These are phyloP conservation scores for Holothuria leucospilota DNA, from an alignment of 53 echinoderm and acorn worm genomes.

Conservation along the genomic window DNA sequence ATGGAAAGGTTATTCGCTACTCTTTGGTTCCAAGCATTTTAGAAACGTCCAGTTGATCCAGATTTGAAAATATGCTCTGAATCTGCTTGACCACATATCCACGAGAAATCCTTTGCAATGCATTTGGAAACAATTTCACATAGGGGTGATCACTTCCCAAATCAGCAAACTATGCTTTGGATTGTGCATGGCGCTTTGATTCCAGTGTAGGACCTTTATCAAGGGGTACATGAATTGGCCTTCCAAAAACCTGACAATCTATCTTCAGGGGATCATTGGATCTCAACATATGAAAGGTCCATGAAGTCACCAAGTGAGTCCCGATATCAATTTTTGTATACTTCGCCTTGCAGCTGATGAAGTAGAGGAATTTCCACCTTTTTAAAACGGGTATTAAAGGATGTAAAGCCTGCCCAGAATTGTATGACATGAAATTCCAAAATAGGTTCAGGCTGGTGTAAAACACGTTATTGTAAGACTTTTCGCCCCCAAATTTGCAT, in stretches of 20 bases:
- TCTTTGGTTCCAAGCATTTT: too few species aligned
- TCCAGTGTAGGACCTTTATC: conserved; percentile 10
- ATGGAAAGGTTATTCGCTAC: too few species aligned
- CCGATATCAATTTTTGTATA: conserved; percentile 21
- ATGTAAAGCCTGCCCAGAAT: conserved; percentile 44
- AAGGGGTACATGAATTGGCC: conserved; percentile 33
- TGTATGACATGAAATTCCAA: conserved; percentile 20
- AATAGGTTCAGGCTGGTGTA: conserved; percentile 26
- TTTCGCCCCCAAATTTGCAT: conserved; percentile 3
- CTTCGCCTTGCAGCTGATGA: conserved; percentile 27
- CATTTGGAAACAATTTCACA: conserved; percentile 34
- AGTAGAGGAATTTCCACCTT: conserved; percentile 28
- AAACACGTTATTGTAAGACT: conserved; percentile 25
- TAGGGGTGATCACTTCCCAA: conserved; percentile 43
- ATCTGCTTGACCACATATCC: conserved; percentile 46
- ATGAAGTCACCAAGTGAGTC: conserved; percentile 18
- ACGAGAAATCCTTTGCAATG: conserved; percentile 38
- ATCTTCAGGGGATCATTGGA: conserved; percentile 6
- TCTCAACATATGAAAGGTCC: conserved; percentile 33
- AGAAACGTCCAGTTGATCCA: too few species aligned
- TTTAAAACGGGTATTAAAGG: conserved; percentile 21
- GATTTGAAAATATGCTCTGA: too few species aligned
- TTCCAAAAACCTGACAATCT: not conserved
- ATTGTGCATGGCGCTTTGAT: conserved; percentile 40
- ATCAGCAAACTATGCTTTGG: conserved; percentile 25